Percentiles rank a stretch among this genome's conserved stretches.
These are phyloP conservation scores for Ivindomyrus marchei DNA, from an alignment of 2,113 vertebrate genomes.

Conservation along the genomic window DNA sequence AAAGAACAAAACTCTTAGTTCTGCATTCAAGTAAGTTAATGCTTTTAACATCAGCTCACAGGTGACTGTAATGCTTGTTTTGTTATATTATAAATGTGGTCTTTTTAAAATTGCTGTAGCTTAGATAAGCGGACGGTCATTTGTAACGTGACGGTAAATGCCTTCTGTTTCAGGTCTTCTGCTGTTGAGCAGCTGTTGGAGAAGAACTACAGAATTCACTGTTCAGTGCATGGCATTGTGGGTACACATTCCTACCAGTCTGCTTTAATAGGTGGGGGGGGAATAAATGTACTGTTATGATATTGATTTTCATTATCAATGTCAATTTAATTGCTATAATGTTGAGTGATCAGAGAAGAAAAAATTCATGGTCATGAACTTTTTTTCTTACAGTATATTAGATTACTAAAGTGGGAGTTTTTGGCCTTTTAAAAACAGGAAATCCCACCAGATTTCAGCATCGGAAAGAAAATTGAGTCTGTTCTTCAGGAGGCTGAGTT, in stretches of 20 bases:
- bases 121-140: neutral
- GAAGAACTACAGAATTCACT: conserved; percentile 94
- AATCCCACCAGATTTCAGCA: conserved; percentile 82
- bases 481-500: conserved; percentile 75
- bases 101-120: neutral
- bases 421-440: conserved; percentile 56
- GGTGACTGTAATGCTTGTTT: neutral
- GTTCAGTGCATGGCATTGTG: conserved; percentile 82
- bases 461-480: conserved; percentile 76
- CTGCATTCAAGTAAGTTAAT: conserved; percentile 89
- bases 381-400: neutral
- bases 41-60: neutral
- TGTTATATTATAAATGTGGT: neutral
- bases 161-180: conserved; percentile 60
- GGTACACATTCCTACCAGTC: conserved; percentile 40
- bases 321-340: neutral
- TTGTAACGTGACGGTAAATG: neutral
- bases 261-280: neutral
- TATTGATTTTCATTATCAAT: neutral
- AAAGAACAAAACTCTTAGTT: conserved; percentile 93
- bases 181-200: conserved; percentile 89
- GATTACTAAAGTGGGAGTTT: neutral
- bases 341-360: neutral
- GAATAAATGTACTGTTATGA: neutral
- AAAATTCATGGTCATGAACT: neutral